Conservation (phyloP, 2,797 vertebrate species). For the Cossypha niveicapilla region DNA sequence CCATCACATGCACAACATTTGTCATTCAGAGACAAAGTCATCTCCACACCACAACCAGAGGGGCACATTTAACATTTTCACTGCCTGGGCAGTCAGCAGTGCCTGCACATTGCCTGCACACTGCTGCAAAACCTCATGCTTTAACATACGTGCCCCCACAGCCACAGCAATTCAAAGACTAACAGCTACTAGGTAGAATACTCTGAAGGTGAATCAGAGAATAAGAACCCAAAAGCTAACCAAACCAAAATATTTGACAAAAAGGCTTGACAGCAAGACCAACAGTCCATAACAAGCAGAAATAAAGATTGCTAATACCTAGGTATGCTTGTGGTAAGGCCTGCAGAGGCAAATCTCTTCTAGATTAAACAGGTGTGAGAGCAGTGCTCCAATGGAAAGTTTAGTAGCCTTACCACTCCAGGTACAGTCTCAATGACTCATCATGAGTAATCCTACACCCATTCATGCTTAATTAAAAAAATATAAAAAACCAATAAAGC, state of each 20-base stretch:
- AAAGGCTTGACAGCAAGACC: not conserved
- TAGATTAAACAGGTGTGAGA: not conserved
- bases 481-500: not conserved
- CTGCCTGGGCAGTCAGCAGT: fast-evolving
- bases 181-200: not conserved
- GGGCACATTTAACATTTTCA: not conserved
- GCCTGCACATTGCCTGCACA: no score
- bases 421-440: not conserved
- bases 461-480: not conserved
- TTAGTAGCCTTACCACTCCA: not conserved
- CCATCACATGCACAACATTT: not conserved
- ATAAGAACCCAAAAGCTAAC: not conserved
- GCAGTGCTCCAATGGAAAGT: not conserved
- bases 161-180: not conserved
- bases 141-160: fast-evolving
- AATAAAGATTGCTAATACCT: not conserved
- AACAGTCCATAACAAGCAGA: not conserved
- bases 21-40: not conserved
- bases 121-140: not conserved
- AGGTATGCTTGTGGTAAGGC: not conserved
- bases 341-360: not conserved
- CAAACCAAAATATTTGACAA: not conserved
- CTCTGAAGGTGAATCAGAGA: not conserved
- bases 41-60: not conserved
- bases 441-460: not conserved